Percentiles rank a stretch among this genome's conserved stretches.
Evolutionary conservation across 2,797 vertebrate genomes (phyloP).

Genomic region (Arrhamphus sclerolepis): DNA sequence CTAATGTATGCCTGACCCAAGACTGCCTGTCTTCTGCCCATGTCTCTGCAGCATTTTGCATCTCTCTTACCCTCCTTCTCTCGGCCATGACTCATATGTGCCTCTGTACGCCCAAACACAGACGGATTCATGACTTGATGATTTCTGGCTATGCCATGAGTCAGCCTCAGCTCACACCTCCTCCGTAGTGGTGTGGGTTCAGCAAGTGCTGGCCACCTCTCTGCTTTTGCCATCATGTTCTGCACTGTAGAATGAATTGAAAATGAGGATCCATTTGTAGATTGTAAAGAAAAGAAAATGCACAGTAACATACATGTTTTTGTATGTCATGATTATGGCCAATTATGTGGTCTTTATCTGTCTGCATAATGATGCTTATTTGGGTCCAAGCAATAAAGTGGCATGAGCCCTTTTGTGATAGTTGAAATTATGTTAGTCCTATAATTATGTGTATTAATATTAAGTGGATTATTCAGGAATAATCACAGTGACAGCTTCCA

Average conservation of each 20-base stretch:
- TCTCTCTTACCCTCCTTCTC: conserved; percentile 14
- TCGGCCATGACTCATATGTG: conserved; percentile 69
- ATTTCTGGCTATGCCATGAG: conserved; percentile 70
- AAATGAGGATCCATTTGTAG: background rate
- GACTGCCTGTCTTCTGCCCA: conserved; percentile 34
- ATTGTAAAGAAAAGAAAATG: background rate
- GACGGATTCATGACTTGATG: conserved; percentile 75
- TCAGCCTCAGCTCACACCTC: conserved; percentile 69
- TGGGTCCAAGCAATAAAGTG: background rate
- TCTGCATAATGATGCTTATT: background rate
- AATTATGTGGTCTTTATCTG: too few relatives aligned
- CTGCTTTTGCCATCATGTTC: conserved; percentile 60
- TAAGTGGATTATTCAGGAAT: too few relatives aligned
- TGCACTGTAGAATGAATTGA: conserved; percentile 23
- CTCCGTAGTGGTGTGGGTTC: conserved; percentile 70
- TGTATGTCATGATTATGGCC: too few relatives aligned
- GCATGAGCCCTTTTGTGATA: too few relatives aligned
- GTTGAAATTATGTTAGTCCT: too few relatives aligned
- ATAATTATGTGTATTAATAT: too few relatives aligned
- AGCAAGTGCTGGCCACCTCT: conserved; percentile 51
- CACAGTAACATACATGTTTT: too few relatives aligned
- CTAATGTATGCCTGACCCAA: conserved; percentile 40
- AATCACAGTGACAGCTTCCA: too few relatives aligned
- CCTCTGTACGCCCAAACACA: conserved; percentile 70
- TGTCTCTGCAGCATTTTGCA: conserved; percentile 30